Base-by-base conservation (phyloP, 2,797 vertebrate genomes). In the Falco columbarius region DNA sequence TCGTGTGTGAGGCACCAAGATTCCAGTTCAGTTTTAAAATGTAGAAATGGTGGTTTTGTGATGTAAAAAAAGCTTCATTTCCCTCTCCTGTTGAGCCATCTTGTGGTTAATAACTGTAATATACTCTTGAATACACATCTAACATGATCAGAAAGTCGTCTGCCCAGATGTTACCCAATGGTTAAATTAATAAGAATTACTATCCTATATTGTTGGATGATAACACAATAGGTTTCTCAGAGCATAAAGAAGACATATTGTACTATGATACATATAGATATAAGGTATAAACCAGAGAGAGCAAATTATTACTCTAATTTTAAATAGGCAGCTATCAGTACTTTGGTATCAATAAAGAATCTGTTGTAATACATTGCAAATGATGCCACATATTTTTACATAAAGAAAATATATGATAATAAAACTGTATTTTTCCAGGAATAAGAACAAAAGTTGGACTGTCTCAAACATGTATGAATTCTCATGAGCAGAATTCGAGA, bases 61-160 rank as follows among this genome's bases (percentile, higher is more conserved):
- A 38, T 10, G 1, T 29, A 19, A 73, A 77, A 74, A 76, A 55
- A 56, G 2, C 4, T 36, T 38, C 26, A 52, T 97, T 97, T 97
- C 8, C 59, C 34, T 97, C 83, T 96, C 91, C 91, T 93, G 42
- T 40, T 97, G 97, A 96, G 97, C 97, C 98, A 97, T 95, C 97
- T 98, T 95, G 97, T 98, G 98, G 97, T 77, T 89, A 86, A 67
- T 80, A 83, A 68, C n/a, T 96, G 93, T 51, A 97, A 94, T 13
- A 44, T 83, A 55, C 80, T 81, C 61, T 94, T 76, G 66, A 81
- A 62, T 68, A 76, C 14, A 61, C 55, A 40, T 20, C 16, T 47
- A 62, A 52, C 7, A 17, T 21, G 7, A 51, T 38, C 12, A 36
- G 29, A 71, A 54, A 67, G 16, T 32, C 73, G 12, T 34, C 46